Evolutionary conservation across 2,797 vertebrate species (phyloP), one percentile per base, ranked within the genome.

Genomic region (Luscinia megarhynchos): DNA sequence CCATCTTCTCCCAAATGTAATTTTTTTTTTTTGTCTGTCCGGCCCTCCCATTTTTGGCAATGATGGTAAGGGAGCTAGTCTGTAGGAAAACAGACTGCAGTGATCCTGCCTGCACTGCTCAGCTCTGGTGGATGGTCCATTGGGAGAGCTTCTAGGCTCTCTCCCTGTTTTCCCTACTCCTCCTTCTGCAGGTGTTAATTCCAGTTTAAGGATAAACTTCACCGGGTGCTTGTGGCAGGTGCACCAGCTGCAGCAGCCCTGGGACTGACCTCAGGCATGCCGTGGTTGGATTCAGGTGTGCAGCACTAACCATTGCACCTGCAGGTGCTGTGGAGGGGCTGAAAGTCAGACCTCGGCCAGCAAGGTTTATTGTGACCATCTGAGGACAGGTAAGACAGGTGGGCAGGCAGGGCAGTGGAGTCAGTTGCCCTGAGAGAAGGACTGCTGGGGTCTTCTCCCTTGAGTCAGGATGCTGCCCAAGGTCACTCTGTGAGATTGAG

Each of bases 1-100:
- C 75, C 77, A 70, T 0, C 30, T 41, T 46, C 54, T 9, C 3
- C 1, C 1, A 0, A 9, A 2, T 2, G 4, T 5, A 1, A 1
- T 0, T 15, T 2, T 2, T 11, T 2, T 27, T 3, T 2, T 2
- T 2, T n/a, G n/a, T n/a, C 6, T 0, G 0, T 5, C 29, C 1
- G 0, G 4, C 4, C 2, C 3, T 15, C 38, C 2, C 0, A 17
- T 16, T 41, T 15, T 8, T 15, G 4, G 22, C 24, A 64, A 15
- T 11, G 26, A 36, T 11, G 5, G 9, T 4, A 15, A 59, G 22
- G 11, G 46, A 21, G 30, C 22, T 8, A 20, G 8, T 17, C 23
- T 16, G 30, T 21, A 34, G 29, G 45, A 64, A 50, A 57, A 38
- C 3, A 23, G 51, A 30, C 51, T 30, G 27, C 18, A 15, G 9